A percentile compares a stretch with the other conserved stretches of the same genome.
Conservation (phyloP, 1,140 invertebrate genomes). For the Arion vulgaris region DNA sequence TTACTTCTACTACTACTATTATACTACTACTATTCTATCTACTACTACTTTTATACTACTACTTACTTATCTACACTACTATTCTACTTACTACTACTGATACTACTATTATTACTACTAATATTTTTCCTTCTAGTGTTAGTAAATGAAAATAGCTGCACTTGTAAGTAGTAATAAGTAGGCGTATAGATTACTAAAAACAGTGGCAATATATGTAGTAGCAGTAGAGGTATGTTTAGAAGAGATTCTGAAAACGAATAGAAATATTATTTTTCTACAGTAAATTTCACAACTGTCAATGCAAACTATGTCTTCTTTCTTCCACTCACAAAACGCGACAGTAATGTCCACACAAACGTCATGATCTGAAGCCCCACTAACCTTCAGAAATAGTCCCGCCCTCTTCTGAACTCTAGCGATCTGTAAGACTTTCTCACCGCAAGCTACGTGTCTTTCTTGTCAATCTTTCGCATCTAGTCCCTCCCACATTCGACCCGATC, state of each 20-base stretch:
- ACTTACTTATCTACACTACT: no score
- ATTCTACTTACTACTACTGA: not conserved
- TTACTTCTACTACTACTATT: no score
- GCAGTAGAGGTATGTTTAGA: no score
- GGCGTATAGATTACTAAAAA: no score
- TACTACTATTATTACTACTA: not conserved
- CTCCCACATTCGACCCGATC: not conserved
- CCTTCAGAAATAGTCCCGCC: not conserved
- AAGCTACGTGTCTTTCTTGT: no score
- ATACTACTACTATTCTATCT: no score
- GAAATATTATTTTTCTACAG: not conserved
- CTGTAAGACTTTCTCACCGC: no score
- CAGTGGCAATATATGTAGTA: no score
- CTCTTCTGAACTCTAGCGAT: not conserved
- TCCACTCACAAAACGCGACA: not conserved
- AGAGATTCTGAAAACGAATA: not conserved
- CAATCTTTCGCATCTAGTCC: not conserved
- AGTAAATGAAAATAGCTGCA: no score
- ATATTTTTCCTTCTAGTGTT: no score
- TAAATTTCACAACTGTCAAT: not conserved
- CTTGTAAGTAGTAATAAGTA: no score
- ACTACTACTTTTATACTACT: no score
- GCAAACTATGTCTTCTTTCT: not conserved
- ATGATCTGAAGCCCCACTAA: not conserved
- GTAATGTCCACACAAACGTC: not conserved